These are phyloP conservation scores for Odontocolon sp. DNA, from an alignment of 2,888 invertebrate genomes.

Conservation along the genomic window DNA sequence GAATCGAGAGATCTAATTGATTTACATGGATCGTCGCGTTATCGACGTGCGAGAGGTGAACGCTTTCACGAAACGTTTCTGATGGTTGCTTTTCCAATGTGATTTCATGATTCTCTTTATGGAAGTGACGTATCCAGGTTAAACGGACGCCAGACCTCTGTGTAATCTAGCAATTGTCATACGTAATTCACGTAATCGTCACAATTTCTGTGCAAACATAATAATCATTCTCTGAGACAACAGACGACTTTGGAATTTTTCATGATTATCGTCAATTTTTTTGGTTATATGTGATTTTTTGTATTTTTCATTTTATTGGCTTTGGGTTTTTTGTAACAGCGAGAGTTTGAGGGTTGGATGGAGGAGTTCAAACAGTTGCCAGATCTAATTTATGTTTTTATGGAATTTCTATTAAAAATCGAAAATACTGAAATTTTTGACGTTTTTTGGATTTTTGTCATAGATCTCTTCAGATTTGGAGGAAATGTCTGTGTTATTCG, in stretches of 20 bases:
- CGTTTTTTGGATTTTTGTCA: too few species aligned
- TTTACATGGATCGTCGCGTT: conserved; percentile 48
- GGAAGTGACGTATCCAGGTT: conserved; percentile 70
- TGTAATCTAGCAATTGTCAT: conserved; percentile 57
- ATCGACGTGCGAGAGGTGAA: conserved; percentile 21
- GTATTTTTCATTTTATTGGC: too few species aligned
- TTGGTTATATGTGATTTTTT: not conserved
- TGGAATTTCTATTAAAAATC: too few species aligned
- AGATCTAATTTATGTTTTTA: too few species aligned
- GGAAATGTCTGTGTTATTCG: too few species aligned
- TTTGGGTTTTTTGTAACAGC: too few species aligned
- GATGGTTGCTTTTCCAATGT: conserved; percentile 45
- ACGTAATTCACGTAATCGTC: conserved; percentile 63
- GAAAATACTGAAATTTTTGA: too few species aligned
- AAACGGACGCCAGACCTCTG: conserved; percentile 63
- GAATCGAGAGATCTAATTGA: conserved; percentile 51
- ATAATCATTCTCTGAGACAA: conserved; percentile 27
- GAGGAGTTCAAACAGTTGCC: too few species aligned
- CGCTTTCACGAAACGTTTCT: conserved; percentile 8
- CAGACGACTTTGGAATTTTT: conserved; percentile 14
- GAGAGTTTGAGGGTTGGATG: too few species aligned
- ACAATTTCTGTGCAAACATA: conserved; percentile 59
- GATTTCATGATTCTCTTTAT: conserved; percentile 66
- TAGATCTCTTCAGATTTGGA: too few species aligned
- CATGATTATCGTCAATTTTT: not conserved